Percentiles rank a stretch among this genome's conserved stretches.
Evolutionary conservation across 2,113 vertebrate species (phyloP).

Genomic region (Platichthys stellatus): DNA sequence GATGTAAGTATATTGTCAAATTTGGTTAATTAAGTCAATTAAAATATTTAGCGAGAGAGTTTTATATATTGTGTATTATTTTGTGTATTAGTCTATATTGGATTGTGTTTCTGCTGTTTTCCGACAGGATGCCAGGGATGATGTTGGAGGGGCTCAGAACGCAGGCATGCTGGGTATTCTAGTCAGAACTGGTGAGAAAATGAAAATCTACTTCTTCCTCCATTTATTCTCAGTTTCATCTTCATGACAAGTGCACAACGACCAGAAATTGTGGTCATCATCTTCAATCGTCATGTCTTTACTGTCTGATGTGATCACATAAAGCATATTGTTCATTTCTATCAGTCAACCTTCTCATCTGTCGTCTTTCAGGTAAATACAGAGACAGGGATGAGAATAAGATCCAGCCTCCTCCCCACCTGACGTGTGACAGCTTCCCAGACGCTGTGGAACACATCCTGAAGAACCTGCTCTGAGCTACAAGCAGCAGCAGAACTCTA

Average conservation of each 20-base stretch:
- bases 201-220: background rate
- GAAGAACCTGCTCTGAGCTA: constrained; percentile 55
- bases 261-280: background rate
- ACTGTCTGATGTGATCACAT: no score
- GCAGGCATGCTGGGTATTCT: constrained; percentile 93
- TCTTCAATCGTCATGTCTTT: background rate
- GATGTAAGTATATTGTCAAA: constrained; percentile 84
- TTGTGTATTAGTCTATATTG: background rate
- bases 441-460: constrained; percentile 91
- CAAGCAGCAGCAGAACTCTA: accelerated
- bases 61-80: background rate
- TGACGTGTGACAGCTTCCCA: constrained; percentile 89
- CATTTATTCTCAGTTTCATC: background rate
- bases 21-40: background rate
- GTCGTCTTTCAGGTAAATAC: constrained; percentile 86
- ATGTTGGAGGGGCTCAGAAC: constrained; percentile 92
- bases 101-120: constrained; percentile 5
- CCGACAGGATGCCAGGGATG: constrained; percentile 92
- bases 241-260: no score
- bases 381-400: constrained; percentile 87
- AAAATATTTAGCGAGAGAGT: no score
- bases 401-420: constrained; percentile 86
- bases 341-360: no score
- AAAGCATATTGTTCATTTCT: no score
- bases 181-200: constrained; percentile 88